Conservation (phyloP, 2,113 vertebrate genomes). For the Pelecanus crispus region DNA sequence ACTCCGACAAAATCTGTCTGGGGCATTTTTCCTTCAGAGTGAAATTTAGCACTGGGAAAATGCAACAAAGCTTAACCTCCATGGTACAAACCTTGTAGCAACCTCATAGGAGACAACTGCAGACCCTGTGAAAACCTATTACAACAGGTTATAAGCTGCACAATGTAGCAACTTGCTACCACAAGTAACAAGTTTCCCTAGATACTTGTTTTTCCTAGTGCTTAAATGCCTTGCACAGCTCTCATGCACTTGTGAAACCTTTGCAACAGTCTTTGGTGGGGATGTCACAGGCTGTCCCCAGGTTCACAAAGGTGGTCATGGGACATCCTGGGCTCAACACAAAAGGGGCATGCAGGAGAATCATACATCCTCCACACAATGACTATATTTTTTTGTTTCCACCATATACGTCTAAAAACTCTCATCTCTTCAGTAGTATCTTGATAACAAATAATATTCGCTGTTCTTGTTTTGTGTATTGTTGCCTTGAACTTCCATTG, state of each 20-base stretch:
- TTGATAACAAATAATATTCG: accelerated
- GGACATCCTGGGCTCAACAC: background rate
- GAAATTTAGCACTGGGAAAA: background rate
- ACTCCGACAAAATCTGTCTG: background rate
- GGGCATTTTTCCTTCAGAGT: background rate
- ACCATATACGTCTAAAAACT: background rate
- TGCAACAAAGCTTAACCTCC: background rate
- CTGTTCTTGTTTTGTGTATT: background rate
- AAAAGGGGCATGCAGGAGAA: background rate
- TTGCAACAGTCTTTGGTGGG: background rate
- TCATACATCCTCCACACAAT: background rate
- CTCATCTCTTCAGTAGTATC: background rate
- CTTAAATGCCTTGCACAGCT: background rate
- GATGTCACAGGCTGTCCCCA: background rate
- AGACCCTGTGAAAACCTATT: background rate
- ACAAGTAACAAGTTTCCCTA: background rate
- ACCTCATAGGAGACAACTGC: background rate
- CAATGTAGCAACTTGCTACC: background rate
- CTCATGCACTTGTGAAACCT: background rate
- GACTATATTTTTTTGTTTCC: background rate
- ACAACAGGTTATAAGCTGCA: background rate
- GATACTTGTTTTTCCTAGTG: background rate
- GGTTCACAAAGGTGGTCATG: background rate
- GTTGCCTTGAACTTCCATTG: background rate
- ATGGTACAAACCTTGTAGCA: background rate